These are phyloP conservation scores for Sinodicranocentrus sp. DNA, from an alignment of 2,888 invertebrate species.

Conservation along the genomic window DNA sequence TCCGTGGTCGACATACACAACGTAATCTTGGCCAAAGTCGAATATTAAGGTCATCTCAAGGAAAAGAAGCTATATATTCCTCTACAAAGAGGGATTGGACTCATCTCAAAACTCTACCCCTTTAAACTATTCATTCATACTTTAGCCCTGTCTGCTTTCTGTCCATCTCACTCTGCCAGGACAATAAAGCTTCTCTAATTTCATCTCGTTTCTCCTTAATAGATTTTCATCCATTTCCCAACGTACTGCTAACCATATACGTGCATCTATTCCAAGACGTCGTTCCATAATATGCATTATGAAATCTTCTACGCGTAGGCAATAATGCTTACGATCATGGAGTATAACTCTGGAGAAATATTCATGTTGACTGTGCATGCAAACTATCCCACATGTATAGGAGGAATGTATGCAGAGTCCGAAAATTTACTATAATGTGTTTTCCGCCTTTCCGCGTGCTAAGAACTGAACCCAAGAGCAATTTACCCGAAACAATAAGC, in stretches of 20 bases:
- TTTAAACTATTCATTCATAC: neutral
- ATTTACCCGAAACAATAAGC: conserved; percentile 13
- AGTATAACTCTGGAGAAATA: too few species aligned
- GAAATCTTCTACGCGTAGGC: neutral
- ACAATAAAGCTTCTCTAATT: conserved; percentile 14
- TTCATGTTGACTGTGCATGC: too few species aligned
- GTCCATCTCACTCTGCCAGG: conserved; percentile 11
- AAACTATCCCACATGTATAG: too few species aligned
- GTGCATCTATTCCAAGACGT: too few species aligned
- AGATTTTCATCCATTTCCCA: neutral
- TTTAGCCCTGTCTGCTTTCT: neutral
- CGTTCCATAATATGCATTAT: neutral
- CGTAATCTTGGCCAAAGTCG: neutral
- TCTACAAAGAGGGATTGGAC: neutral
- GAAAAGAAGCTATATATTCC: too few species aligned
- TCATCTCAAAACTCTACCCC: neutral
- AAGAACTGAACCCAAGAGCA: neutral
- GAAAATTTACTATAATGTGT: neutral
- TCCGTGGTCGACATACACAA: too few species aligned
- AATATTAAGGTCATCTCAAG: neutral
- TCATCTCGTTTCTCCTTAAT: conserved; percentile 5
- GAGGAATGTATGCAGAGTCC: too few species aligned
- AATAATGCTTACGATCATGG: too few species aligned
- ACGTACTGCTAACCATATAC: neutral
- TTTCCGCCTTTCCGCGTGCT: neutral